Conservation (phyloP, 2,888 invertebrate genomes). For the Flexamia atlantica region DNA sequence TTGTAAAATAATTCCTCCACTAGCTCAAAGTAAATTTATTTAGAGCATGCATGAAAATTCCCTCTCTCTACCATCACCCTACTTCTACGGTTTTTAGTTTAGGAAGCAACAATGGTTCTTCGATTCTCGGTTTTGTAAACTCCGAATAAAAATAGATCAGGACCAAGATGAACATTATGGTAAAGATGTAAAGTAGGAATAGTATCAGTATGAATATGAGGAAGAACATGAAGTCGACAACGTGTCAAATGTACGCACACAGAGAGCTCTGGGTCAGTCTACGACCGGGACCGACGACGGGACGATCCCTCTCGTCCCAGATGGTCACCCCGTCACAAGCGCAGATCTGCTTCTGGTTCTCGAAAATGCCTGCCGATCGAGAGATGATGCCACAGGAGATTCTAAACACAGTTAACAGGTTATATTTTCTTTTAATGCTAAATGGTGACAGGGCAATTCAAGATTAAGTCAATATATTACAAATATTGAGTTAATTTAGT, state of each 20-base stretch:
- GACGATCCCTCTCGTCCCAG: conserved; percentile 85
- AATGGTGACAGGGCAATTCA: too few relatives aligned
- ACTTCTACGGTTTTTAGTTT: conserved; percentile 41
- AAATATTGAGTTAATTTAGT: too few relatives aligned
- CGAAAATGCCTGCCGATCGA: conserved; percentile 90
- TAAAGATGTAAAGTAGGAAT: conserved; percentile 46
- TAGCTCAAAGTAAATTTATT: neutral
- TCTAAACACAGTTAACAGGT: conserved; percentile 76
- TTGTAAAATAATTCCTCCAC: neutral
- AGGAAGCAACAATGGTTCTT: conserved; percentile 51
- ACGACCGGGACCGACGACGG: conserved; percentile 35
- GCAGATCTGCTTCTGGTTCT: conserved; percentile 92
- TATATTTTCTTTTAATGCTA: too few relatives aligned
- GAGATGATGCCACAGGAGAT: conserved; percentile 93
- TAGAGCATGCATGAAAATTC: neutral
- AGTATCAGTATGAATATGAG: conserved; percentile 49
- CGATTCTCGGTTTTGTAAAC: conserved; percentile 53
- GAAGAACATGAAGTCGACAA: conserved; percentile 50
- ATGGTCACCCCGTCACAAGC: conserved; percentile 93
- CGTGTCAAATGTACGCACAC: conserved; percentile 47
- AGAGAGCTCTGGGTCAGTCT: conserved; percentile 41
- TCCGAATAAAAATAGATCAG: conserved; percentile 52
- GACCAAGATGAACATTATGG: conserved; percentile 47
- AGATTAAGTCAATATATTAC: too few relatives aligned
- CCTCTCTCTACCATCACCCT: neutral